Conservation (phyloP, 2,113 vertebrate species). For the Hemicordylus capensis region DNA sequence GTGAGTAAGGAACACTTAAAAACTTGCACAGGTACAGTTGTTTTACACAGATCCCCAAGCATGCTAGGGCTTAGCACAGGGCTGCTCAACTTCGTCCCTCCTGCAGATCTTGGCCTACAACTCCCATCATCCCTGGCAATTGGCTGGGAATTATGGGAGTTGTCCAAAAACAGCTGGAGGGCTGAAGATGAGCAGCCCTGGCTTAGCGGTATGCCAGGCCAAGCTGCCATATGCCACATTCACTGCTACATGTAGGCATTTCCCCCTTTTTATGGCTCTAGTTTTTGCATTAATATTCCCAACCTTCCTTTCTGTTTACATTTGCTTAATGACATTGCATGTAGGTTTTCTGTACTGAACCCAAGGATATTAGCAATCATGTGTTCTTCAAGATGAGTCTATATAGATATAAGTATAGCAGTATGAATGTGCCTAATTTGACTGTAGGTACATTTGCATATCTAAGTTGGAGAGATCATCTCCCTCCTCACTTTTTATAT, state of each 20-base stretch:
- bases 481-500: not conserved
- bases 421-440: not conserved
- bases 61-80: slow-evolving; percentile 38
- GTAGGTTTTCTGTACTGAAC: slow-evolving; percentile 1
- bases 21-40: slow-evolving; percentile 43
- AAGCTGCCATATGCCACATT: slow-evolving; percentile 29
- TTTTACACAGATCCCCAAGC: not conserved
- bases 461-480: not conserved
- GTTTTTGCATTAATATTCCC: not conserved
- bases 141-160: too few species aligned
- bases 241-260: too few species aligned
- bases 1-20: slow-evolving; percentile 63
- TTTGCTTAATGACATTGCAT: not conserved
- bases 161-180: too few species aligned
- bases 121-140: too few species aligned
- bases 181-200: too few species aligned
- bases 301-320: slow-evolving; percentile 36
- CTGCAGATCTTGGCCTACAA: too few species aligned
- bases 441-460: not conserved
- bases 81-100: too few species aligned
- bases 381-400: too few species aligned
- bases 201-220: too few species aligned
- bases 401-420: not conserved
- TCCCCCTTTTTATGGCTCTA: not conserved
- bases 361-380: not conserved